A percentile compares a stretch with the other conserved stretches of the same genome.
phyloP scores from a whole-genome alignment of 2,888 invertebrate species.

The Orthonychiurus folsomi region DNA sequence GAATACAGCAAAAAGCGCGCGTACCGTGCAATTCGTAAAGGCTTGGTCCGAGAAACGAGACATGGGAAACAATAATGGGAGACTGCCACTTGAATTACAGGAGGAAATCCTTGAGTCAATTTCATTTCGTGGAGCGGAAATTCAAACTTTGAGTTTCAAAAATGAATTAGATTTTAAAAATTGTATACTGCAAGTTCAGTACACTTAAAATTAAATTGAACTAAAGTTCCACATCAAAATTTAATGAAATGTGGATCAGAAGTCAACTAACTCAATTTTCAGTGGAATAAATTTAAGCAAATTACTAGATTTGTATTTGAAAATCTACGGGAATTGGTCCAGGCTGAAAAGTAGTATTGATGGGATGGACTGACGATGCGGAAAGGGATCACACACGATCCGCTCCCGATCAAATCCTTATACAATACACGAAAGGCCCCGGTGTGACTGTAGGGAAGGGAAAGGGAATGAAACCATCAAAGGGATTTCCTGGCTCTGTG shows the following conservation, averaged over 20 bases:
- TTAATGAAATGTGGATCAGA: too few relatives aligned
- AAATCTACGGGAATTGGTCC: background rate
- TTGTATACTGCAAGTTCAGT: background rate
- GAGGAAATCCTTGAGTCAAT: background rate
- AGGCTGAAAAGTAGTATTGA: background rate
- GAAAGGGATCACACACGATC: background rate
- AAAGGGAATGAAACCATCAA: constrained; percentile 10
- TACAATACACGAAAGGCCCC: background rate
- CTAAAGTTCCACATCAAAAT: too few relatives aligned
- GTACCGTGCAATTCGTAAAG: too few relatives aligned
- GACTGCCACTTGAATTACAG: background rate
- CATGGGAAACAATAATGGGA: background rate
- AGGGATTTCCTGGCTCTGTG: constrained; percentile 18
- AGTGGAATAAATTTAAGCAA: too few relatives aligned
- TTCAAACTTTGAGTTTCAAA: background rate
- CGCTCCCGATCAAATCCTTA: background rate
- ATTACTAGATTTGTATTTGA: background rate
- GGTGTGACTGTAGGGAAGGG: background rate
- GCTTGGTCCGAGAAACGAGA: background rate
- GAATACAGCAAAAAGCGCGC: too few relatives aligned
- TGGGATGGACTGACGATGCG: background rate
- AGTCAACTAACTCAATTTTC: too few relatives aligned
- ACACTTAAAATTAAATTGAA: too few relatives aligned
- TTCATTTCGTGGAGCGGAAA: background rate
- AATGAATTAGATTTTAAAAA: background rate